A percentile compares a stretch with the other conserved stretches of the same genome.
Conservation (phyloP, 2,888 invertebrate genomes). For the Campoplex capitator region DNA sequence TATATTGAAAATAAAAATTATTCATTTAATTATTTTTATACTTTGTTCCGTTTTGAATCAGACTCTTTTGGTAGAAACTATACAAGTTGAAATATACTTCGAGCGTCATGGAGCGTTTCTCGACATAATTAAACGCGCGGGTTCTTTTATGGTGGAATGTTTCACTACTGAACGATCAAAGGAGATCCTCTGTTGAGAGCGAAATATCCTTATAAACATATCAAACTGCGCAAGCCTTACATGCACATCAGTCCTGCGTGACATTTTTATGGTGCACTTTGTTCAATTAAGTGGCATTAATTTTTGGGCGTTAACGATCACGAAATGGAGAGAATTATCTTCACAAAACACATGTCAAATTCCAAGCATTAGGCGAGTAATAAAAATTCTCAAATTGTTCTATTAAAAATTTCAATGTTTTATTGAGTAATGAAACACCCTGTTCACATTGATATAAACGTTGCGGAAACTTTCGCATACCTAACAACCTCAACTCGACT, state of each 20-base stretch:
- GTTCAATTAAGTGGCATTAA: not conserved
- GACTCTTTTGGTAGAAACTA: not conserved
- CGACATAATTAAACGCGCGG: constrained; percentile 8
- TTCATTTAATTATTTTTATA: not conserved
- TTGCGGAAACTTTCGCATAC: too few relatives aligned
- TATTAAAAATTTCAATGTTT: too few relatives aligned
- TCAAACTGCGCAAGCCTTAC: constrained; percentile 2
- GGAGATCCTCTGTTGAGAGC: constrained; percentile 8
- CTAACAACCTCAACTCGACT: too few relatives aligned
- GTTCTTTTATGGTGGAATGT: constrained; percentile 6
- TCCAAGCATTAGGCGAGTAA: not conserved
- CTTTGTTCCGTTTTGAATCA: not conserved
- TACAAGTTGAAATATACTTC: not conserved
- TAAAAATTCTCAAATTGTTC: not conserved
- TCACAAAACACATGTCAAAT: not conserved
- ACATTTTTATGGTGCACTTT: not conserved
- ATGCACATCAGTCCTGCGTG: not conserved
- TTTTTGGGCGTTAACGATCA: not conserved
- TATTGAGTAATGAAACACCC: too few relatives aligned
- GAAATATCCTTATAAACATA: constrained; percentile 28
- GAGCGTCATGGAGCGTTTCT: not conserved
- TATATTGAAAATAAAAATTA: not conserved
- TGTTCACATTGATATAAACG: too few relatives aligned
- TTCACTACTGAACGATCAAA: constrained; percentile 33
- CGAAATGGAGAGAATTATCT: not conserved